Conservation (phyloP, 2,113 vertebrate genomes). For the Hypanus sabinus region DNA sequence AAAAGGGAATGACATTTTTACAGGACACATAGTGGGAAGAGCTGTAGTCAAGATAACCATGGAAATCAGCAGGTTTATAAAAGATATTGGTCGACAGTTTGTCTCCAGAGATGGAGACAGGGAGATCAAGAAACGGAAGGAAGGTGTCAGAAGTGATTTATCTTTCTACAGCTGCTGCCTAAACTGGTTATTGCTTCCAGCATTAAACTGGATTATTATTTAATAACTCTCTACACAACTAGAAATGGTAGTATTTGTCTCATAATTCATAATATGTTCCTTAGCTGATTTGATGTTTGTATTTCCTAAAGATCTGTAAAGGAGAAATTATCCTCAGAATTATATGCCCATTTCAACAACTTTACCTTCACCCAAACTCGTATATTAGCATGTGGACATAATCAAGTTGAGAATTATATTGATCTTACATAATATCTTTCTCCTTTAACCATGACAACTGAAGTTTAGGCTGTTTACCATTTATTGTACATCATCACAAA, state of each 20-base stretch:
- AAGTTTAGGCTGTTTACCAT: background rate
- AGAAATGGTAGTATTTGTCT: background rate
- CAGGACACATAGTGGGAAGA: too few species aligned
- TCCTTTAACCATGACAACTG: background rate
- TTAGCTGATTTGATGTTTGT: background rate
- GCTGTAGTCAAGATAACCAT: too few species aligned
- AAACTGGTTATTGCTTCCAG: too few species aligned
- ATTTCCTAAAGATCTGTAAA: background rate
- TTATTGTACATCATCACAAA: background rate
- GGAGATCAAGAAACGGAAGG: too few species aligned
- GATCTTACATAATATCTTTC: background rate
- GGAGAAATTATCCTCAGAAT: background rate
- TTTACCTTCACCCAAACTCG: background rate
- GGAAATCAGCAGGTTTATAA: too few species aligned
- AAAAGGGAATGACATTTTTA: too few species aligned
- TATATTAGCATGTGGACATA: background rate
- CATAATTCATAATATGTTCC: background rate
- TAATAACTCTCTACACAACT: background rate
- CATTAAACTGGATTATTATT: too few species aligned
- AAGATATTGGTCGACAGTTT: too few species aligned
- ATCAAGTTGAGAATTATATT: background rate
- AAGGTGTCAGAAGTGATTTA: too few species aligned
- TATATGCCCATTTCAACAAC: background rate
- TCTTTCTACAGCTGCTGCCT: too few species aligned
- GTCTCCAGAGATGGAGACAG: too few species aligned